Evolutionary conservation across 2,888 invertebrate genomes (phyloP), one percentile per base, ranked within the genome.

Genomic region (Chrysina gloriosa): DNA sequence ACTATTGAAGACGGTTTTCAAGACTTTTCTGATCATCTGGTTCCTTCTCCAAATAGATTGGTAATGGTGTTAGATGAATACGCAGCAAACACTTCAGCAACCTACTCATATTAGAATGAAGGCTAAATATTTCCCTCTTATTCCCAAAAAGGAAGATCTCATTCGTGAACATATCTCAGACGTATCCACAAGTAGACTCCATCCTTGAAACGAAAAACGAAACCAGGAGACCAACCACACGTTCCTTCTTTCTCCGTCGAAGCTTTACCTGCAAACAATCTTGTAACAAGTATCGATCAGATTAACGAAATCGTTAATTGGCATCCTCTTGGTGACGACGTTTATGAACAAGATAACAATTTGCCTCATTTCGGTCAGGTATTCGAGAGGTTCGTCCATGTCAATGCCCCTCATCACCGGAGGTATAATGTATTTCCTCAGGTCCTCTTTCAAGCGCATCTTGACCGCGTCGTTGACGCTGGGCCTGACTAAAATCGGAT

Each of bases 331-430:
- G 0, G 85, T 85, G 48, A 88, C 82, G 5, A 91, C 84, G 73
- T 90, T 90, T 6, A 88, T 85, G 75, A 91, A 91, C 3, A 91
- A 84, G 21, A 91, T 89, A 0, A 90, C 89, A 2, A 91, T 89
- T 69, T 89, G 88, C 39, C 92, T 85, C 82, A 92, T 89, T 81
- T 92, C 92, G 0, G 91, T 91, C 4, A 92, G 81, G 78, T 89
- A 91, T 73, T 91, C 91, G 73, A 92, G 82, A 0, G 91, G 90
- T 76, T 91, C 89, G 67, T 89, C 86, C 71, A 87, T 85, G 71
- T 90, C 89, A 1, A 90, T 87, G 0, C 88, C 88, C 19, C 86
- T 83, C 36, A 89, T 84, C 0, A 90, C 87, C 0, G 89, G 89
- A 0, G 84, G 81, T 21, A 88, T 81, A 79, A 89, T 87, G 73